Evolutionary conservation across 1,140 invertebrate genomes (phyloP).

Genomic region (Leptestheria dahalacensis): DNA sequence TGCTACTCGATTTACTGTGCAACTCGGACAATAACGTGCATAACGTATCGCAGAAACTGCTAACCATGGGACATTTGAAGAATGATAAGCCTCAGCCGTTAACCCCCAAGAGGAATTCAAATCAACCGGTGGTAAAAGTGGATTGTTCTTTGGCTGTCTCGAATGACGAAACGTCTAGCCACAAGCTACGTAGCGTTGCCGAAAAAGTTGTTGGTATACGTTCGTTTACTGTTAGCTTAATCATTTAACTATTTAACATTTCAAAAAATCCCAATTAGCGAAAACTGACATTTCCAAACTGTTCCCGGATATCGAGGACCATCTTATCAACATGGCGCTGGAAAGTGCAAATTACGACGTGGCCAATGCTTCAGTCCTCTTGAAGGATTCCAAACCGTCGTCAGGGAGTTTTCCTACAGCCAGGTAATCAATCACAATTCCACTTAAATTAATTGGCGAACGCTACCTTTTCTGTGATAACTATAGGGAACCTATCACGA

Average conservation of each 20-base stretch:
- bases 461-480: background rate
- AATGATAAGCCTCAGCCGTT: slow-evolving; percentile 38
- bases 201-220: slow-evolving; percentile 4
- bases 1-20: slow-evolving; percentile 58
- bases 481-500: background rate
- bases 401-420: background rate
- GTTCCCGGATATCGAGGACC: slow-evolving; percentile 56
- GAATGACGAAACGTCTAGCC: slow-evolving; percentile 5
- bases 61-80: slow-evolving; percentile 63
- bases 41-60: slow-evolving; percentile 59
- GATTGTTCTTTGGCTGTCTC: slow-evolving; percentile 4
- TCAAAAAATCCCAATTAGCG: slow-evolving; percentile 36
- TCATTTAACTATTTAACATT: background rate
- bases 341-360: slow-evolving; percentile 69
- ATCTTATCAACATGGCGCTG: slow-evolving; percentile 64
- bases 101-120: slow-evolving; percentile 11
- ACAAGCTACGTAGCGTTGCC: slow-evolving; percentile 8
- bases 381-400: background rate
- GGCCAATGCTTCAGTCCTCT: background rate
- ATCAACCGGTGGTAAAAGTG: slow-evolving; percentile 52
- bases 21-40: slow-evolving; percentile 67
- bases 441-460: too few species aligned
- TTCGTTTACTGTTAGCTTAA: too few species aligned
- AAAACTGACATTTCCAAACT: slow-evolving; percentile 52
- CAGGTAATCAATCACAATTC: too few species aligned